These are phyloP conservation scores for Rhincodon typus DNA, from an alignment of 2,797 vertebrate genomes.

Conservation along the genomic window DNA sequence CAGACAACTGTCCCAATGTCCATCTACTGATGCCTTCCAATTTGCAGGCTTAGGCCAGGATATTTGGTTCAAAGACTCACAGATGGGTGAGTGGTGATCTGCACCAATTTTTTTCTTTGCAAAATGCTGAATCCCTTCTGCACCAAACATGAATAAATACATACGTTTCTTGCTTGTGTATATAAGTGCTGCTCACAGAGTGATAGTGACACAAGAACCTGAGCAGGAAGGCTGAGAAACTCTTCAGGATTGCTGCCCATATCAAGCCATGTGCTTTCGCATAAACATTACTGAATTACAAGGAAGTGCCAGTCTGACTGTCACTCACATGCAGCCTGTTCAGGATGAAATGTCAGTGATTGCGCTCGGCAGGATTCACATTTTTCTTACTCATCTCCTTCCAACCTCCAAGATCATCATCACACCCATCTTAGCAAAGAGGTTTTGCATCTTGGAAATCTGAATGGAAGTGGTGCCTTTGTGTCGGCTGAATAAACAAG, in stretches of 20 bases:
- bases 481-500: background rate
- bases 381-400: background rate
- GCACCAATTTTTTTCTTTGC: background rate
- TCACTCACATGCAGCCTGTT: background rate
- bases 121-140: background rate
- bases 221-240: background rate
- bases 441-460: background rate
- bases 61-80: background rate
- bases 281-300: background rate
- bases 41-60: background rate
- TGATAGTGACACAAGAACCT: background rate
- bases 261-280: background rate
- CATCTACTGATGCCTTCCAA: background rate
- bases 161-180: background rate
- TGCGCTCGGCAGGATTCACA: background rate
- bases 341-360: background rate
- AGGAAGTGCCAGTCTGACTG: background rate
- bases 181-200: background rate
- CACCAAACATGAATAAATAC: background rate
- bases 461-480: background rate
- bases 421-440: background rate
- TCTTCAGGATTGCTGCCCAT: no score
- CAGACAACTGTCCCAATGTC: background rate
- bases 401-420: background rate
- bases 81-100: background rate